Conservation (phyloP, 2,113 vertebrate genomes). For the Trinectes maculatus region DNA sequence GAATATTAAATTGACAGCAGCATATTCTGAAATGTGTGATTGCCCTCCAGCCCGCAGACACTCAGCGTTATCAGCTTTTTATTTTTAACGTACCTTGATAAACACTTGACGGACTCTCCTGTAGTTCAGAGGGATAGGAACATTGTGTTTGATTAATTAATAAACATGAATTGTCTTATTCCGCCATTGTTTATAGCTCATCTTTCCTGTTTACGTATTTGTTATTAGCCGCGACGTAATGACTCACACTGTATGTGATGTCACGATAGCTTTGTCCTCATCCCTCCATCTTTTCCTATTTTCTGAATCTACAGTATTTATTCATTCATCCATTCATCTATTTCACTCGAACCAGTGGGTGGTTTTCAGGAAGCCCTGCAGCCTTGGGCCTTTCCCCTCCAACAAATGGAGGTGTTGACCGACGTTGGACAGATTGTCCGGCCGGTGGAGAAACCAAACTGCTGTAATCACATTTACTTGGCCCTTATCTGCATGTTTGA, state of each 20-base stretch:
- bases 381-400: slow-evolving; percentile 48
- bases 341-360: slow-evolving; percentile 47
- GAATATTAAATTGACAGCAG: slow-evolving; percentile 78
- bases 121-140: not conserved
- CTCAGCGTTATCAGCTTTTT: slow-evolving; percentile 31
- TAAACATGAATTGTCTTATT: no score
- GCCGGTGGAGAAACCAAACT: slow-evolving; percentile 10
- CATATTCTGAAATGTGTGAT: slow-evolving; percentile 73
- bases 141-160: no score
- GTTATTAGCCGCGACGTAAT: no score
- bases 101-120: slow-evolving; percentile 16
- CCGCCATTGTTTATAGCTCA: not conserved
- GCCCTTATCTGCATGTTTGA: slow-evolving; percentile 70
- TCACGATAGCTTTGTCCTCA: no score
- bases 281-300: not conserved
- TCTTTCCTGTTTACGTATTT: no score
- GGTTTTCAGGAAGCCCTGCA: slow-evolving; percentile 66
- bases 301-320: no score
- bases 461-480: slow-evolving; percentile 66
- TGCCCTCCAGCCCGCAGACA: slow-evolving; percentile 32
- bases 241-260: no score
- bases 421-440: slow-evolving; percentile 48
- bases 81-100: slow-evolving; percentile 49
- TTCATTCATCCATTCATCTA: slow-evolving; percentile 12
- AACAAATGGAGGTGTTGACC: slow-evolving; percentile 66